These are phyloP conservation scores for Bryconaethiops microstoma DNA, from an alignment of 2,797 vertebrate species.

Conservation along the genomic window DNA sequence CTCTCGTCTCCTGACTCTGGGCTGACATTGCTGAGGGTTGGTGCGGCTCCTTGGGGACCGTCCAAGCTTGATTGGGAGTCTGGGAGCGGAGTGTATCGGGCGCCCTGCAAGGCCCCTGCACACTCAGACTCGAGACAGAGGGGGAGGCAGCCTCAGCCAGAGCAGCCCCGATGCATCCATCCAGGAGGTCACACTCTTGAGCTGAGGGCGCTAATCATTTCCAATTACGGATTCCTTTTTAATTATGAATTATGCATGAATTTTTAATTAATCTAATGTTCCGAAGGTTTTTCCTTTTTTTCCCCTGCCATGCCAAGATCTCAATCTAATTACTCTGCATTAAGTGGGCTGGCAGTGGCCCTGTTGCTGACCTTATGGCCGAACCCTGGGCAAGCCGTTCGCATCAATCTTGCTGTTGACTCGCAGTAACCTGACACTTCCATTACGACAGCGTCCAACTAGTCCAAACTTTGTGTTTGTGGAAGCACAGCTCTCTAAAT, in stretches of 20 bases:
- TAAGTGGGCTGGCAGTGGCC: conserved; percentile 77
- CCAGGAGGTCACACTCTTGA: conserved; percentile 75
- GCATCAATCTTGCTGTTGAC: conserved; percentile 76
- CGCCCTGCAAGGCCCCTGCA: conserved; percentile 48
- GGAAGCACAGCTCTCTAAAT: conserved; percentile 27
- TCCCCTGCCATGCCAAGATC: conserved; percentile 68
- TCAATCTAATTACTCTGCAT: conserved; percentile 84
- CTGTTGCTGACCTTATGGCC: conserved; percentile 70
- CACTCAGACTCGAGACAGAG: conserved; percentile 35
- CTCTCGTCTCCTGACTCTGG: conserved; percentile 69
- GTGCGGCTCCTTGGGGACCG: conserved; percentile 72
- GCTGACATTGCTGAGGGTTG: conserved; percentile 71
- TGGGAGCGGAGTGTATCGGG: conserved; percentile 70
- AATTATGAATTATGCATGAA: conserved; percentile 88
- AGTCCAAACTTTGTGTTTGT: conserved; percentile 64
- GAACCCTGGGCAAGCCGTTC: conserved; percentile 73
- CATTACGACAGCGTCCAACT: conserved; percentile 65
- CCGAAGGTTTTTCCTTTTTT: conserved; percentile 70
- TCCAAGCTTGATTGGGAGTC: conserved; percentile 72
- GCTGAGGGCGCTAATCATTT: conserved; percentile 81
- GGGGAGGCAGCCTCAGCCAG: conserved; percentile 74
- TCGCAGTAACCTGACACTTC: conserved; percentile 64
- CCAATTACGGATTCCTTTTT: conserved; percentile 86
- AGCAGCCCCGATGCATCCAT: conserved; percentile 64
- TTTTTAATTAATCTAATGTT: conserved; percentile 89